Conservation (phyloP, 2,797 vertebrate genomes). For the Anabas testudineus region DNA sequence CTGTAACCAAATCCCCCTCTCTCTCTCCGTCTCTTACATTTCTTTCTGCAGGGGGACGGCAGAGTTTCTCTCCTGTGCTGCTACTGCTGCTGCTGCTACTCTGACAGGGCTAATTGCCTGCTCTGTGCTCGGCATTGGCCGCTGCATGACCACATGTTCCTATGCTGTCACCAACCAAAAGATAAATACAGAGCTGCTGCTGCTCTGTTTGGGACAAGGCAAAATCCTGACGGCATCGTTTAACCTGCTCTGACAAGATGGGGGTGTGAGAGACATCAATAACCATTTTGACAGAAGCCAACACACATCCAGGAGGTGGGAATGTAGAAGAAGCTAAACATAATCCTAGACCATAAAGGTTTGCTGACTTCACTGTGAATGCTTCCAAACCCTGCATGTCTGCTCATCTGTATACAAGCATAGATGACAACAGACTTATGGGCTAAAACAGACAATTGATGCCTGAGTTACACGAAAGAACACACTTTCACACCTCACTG, state of each 20-base stretch:
- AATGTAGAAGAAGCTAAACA: constrained; percentile 1
- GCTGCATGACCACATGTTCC: constrained; percentile 80
- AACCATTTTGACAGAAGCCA: constrained; percentile 1
- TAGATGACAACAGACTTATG: not conserved
- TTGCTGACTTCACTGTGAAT: constrained; percentile 6
- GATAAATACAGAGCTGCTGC: constrained; percentile 52
- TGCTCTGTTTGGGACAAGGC: constrained; percentile 58
- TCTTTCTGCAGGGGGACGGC: constrained; percentile 72
- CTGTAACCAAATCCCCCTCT: constrained; percentile 54
- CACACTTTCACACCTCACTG: not conserved
- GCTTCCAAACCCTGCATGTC: no score
- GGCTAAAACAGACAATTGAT: constrained; percentile 7
- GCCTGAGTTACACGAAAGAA: not conserved
- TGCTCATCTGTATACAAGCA: constrained; percentile 17
- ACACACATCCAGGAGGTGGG: constrained; percentile 1
- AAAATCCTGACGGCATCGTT: constrained; percentile 42
- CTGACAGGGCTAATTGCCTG: constrained; percentile 61
- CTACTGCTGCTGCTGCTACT: constrained; percentile 35
- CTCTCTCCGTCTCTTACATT: constrained; percentile 42
- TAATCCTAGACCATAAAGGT: not conserved
- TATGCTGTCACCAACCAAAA: constrained; percentile 79
- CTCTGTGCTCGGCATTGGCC: constrained; percentile 80
- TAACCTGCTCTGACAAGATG: constrained; percentile 33
- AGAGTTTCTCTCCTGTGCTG: constrained; percentile 63
- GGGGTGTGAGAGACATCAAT: constrained; percentile 34